These are phyloP conservation scores for Pelodiscus sinensis DNA, from an alignment of 2,113 vertebrate species.

Conservation along the genomic window DNA sequence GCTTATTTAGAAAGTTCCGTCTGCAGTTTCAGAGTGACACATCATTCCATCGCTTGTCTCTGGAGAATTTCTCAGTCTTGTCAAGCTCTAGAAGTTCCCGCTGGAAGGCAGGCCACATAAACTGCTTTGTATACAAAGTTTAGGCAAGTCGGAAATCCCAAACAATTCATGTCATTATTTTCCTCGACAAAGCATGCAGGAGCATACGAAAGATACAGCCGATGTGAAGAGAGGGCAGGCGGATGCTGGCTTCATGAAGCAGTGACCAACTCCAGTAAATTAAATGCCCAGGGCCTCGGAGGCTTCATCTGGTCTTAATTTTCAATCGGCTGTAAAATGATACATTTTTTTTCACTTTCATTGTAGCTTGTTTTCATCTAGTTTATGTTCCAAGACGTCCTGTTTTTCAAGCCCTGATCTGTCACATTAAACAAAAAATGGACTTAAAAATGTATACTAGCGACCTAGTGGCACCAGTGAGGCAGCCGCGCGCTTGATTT, in stretches of 20 bases:
- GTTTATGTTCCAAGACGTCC: slow-evolving; percentile 62
- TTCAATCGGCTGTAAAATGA: slow-evolving; percentile 72
- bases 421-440: slow-evolving; percentile 31
- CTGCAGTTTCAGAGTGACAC: not conserved
- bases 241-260: slow-evolving; percentile 59
- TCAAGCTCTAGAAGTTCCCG: not conserved
- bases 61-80: not conserved
- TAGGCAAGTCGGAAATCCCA: slow-evolving; percentile 64
- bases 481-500: not conserved
- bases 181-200: slow-evolving; percentile 53
- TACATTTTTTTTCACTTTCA: slow-evolving; percentile 65
- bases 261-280: slow-evolving; percentile 69
- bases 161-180: slow-evolving; percentile 70
- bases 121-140: slow-evolving; percentile 39
- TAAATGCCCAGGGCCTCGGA: slow-evolving; percentile 70
- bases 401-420: slow-evolving; percentile 71
- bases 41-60: not conserved
- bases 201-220: slow-evolving; percentile 46
- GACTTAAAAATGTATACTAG: slow-evolving; percentile 8
- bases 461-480: slow-evolving; percentile 4
- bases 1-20: slow-evolving; percentile 21
- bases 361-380: slow-evolving; percentile 76
- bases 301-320: slow-evolving; percentile 79
- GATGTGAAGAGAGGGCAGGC: slow-evolving; percentile 33
- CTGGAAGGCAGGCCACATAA: slow-evolving; percentile 20